Base-by-base conservation (phyloP, 2,797 vertebrate species). In the Syngnathus rostellatus region DNA sequence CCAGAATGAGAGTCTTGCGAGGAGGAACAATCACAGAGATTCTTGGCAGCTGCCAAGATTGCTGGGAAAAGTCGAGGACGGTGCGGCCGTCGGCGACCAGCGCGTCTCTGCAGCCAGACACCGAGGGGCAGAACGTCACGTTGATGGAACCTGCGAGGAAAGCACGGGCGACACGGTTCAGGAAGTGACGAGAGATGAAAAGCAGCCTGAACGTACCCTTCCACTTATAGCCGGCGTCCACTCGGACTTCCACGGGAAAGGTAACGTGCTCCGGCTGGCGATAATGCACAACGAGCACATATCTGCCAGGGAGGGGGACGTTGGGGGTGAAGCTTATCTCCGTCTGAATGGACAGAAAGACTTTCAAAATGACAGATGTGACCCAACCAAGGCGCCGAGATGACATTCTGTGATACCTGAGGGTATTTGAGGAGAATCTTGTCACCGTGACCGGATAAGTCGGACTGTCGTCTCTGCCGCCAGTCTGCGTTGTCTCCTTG, bases 111-210 rank as follows among this genome's bases (percentile, higher is more conserved):
- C 96, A 98, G 75, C 96, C 95, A 48, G 92, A 93, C 40, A 84
- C 73, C 11, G 89, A 90, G 9, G 95, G 96, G 76, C 96, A 98
- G 86, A 95, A 97, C 0, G 91, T 91, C 59, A 93, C 94, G 25
- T 63, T 93, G 74, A 95, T 85, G 48, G 83, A 80, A 66, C 95
- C 96, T 98, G 78, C 10, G 70, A 64, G 17, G 40, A 67, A 51
- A 19, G 31, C 2, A 23, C 16, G 60, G 11, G 65, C 43, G 38
- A 61, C 59, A 72, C 59, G 71, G 69, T 57, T 38, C 4, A 66
- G 41, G 61, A 10, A 53, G 8, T 8, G 50, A 9, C 8, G 8
- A 21, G 8, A 53, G 10, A 4, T 23, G 43, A 14, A 25, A 25
- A 23, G 11, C 6, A 55, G 25, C 53, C 12, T 37, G 6, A 17